Percentiles rank a stretch among this genome's conserved stretches.
Evolutionary conservation across 2,888 invertebrate genomes (phyloP).

Genomic region (Microctonus aethiopoides): DNA sequence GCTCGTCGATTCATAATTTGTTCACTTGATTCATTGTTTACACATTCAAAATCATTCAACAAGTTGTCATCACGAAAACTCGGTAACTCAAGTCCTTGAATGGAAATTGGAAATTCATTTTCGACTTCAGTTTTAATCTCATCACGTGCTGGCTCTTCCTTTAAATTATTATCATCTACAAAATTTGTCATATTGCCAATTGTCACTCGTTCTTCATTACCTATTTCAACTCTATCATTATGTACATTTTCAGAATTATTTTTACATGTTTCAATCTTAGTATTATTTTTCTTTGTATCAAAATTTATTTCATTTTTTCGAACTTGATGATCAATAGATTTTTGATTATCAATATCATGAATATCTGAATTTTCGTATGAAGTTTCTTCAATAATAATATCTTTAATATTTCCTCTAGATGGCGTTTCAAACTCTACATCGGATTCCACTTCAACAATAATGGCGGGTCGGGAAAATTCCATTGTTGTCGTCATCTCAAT

Average conservation of each 20-base stretch:
- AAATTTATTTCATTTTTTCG: background rate
- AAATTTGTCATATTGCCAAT: background rate
- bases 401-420: conserved; percentile 51
- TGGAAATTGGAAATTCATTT: conserved; percentile 57
- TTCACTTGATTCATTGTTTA: conserved; percentile 32
- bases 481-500: conserved; percentile 47
- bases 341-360: conserved; percentile 7
- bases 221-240: background rate
- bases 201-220: background rate
- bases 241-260: background rate
- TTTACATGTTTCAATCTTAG: background rate
- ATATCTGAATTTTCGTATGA: conserved; percentile 27
- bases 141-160: background rate
- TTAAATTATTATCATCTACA: conserved; percentile 14
- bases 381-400: conserved; percentile 56
- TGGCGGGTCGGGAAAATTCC: conserved; percentile 53
- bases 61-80: conserved; percentile 37
- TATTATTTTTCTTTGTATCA: background rate
- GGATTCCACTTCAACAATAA: conserved; percentile 75
- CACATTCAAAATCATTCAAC: conserved; percentile 35
- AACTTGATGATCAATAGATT: background rate
- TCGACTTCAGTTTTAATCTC: conserved; percentile 51
- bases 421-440: conserved; percentile 73
- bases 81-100: conserved; percentile 57
- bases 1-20: conserved; percentile 63